A percentile compares a stretch with the other conserved stretches of the same genome.
phyloP scores from a whole-genome alignment of 2,797 vertebrate genomes.

The Sebastes steindachneri region DNA sequence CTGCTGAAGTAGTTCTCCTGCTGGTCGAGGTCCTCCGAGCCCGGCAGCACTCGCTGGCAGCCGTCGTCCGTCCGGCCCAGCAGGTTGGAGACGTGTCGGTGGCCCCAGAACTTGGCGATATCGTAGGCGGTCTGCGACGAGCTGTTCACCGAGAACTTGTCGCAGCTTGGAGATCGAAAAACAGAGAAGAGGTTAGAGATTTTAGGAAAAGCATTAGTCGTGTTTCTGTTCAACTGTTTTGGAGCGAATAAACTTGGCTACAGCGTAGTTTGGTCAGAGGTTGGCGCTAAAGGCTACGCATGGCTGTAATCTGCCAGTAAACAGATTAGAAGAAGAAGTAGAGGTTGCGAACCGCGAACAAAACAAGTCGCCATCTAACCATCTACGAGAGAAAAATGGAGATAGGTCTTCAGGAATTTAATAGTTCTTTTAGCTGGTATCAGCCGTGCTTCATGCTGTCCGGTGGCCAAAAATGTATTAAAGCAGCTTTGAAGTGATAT shows the following conservation, averaged over 20 bases:
- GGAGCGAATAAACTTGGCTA: too few species aligned
- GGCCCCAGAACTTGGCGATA: constrained; percentile 94
- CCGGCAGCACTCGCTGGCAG: constrained; percentile 66
- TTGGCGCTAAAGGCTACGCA: too few species aligned
- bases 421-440: too few species aligned
- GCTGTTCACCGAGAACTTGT: constrained; percentile 85
- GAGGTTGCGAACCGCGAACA: too few species aligned
- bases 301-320: too few species aligned
- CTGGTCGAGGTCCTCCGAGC: constrained; percentile 43
- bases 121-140: constrained; percentile 92
- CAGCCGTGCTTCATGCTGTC: too few species aligned
- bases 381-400: too few species aligned
- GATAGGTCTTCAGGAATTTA: too few species aligned
- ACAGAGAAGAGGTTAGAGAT: background rate
- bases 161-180: constrained; percentile 80
- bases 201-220: background rate
- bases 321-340: too few species aligned
- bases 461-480: too few species aligned
- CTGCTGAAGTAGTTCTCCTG: constrained; percentile 89
- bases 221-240: background rate
- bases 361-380: too few species aligned
- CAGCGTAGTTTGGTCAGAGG: too few species aligned
- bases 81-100: constrained; percentile 87
- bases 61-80: constrained; percentile 70
- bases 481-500: background rate